These are phyloP conservation scores for Ostrea edulis DNA, from an alignment of 1,140 invertebrate species.

Conservation along the genomic window DNA sequence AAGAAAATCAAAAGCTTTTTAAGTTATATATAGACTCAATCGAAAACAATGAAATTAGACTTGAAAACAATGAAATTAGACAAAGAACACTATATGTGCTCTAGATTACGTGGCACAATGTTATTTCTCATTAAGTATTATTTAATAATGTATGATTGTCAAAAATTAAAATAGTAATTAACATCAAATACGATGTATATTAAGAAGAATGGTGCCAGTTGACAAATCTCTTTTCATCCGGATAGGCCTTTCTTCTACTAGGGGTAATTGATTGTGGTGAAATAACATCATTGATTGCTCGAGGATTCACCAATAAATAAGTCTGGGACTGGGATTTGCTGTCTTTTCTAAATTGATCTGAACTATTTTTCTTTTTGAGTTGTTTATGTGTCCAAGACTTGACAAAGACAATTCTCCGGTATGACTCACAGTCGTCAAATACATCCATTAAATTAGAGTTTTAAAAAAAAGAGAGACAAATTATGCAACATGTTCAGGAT, in stretches of 20 bases:
- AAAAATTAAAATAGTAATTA: neutral
- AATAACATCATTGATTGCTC: neutral
- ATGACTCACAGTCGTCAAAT: neutral
- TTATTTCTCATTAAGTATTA: too few species aligned
- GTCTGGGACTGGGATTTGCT: conserved; percentile 5
- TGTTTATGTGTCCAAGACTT: neutral
- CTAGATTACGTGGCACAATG: too few species aligned
- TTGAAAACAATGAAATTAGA: too few species aligned
- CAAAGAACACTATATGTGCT: too few species aligned
- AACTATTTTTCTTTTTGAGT: neutral
- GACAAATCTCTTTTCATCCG: neutral
- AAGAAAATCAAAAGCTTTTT: too few species aligned
- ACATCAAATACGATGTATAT: neutral
- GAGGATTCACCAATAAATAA: conserved; percentile 14
- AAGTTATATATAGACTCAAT: too few species aligned
- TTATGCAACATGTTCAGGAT: neutral
- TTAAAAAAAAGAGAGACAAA: neutral
- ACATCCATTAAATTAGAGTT: neutral
- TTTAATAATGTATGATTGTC: neutral
- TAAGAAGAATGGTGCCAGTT: neutral
- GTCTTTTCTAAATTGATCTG: conserved; percentile 9
- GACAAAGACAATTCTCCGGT: conserved; percentile 13
- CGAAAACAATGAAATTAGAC: too few species aligned
- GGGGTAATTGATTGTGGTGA: conserved; percentile 6
- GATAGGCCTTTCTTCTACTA: neutral